phyloP scores from a whole-genome alignment of 2,113 vertebrate genomes.

The Eubucco bourcierii region DNA sequence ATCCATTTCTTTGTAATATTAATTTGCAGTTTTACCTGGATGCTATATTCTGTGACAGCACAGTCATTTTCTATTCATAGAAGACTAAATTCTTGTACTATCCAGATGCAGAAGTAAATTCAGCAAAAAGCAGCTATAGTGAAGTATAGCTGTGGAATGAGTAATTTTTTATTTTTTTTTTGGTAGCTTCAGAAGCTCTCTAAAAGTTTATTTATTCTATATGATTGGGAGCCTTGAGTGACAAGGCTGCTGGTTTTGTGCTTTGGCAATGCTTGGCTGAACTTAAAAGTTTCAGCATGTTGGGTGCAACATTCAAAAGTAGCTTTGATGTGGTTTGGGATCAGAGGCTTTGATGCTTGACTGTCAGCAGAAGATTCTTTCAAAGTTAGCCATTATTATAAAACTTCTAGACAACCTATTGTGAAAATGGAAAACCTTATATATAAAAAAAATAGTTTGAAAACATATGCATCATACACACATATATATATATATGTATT shows the following conservation, averaged over 20 bases:
- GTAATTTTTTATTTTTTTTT: neutral
- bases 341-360: slow-evolving; percentile 33
- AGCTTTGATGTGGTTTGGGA: slow-evolving; percentile 32
- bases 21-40: neutral
- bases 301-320: neutral
- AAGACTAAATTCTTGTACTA: neutral
- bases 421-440: neutral
- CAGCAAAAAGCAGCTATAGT: neutral
- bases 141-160: neutral
- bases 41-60: neutral
- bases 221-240: neutral
- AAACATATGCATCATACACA: neutral
- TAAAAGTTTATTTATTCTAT: slow-evolving; percentile 13
- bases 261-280: slow-evolving; percentile 20
- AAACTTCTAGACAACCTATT: neutral
- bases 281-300: slow-evolving; percentile 18
- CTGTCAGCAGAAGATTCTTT: slow-evolving; percentile 28
- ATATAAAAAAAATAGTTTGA: neutral
- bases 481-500: too few relatives aligned
- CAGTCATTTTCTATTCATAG: neutral
- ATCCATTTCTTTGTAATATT: neutral
- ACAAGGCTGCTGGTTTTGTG: slow-evolving; percentile 4
- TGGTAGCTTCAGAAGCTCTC: neutral
- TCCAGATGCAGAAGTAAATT: neutral
- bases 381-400: neutral